Base-by-base conservation (phyloP, 2,888 invertebrate genomes). In the Halocaridina rubra region DNA sequence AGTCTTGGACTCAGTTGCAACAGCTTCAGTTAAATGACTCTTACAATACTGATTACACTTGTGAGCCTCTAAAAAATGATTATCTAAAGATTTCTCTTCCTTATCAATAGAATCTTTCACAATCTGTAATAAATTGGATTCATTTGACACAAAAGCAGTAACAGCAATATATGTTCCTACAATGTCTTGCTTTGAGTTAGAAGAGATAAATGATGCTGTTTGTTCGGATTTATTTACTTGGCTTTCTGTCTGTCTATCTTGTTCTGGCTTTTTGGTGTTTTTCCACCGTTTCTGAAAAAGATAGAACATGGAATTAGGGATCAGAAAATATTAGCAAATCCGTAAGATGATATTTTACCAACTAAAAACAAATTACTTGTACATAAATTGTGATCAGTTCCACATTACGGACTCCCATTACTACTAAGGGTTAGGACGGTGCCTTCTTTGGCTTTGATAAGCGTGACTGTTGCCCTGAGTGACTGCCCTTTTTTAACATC, bases 71-170 rank as follows among this genome's bases (percentile, higher is more conserved):
- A 24, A 3, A 53, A n/a, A 27, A 27, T 53, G 16, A 4, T 30
- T 30, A 0, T 39, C 27, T 19, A 4, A 10, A 10, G 59, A n/a
- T 5, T 59, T n/a, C 1, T 7, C 33, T 29, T 74, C 39, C 27
- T 19, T 33, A 24, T 39, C 29, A 7, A 39, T 39, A 24, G 39
- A 46, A 39, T 24, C 16, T n/a, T 29, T 71, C 16, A 82, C 71
- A 7, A 82, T 27, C 32, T 77, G 30, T 5, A 71, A 39, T 13
- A 82, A 57, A 61, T 82, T 46, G 16, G 78, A 72, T 13, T 82
- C 71, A 16, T 82, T 78, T 10, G 82, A 78, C 39, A 82, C 33
- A 59, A 82, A 82, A 19, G 46, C 74, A n/a, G 82, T 82, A 10
- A 82, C 19, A 7, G 71, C 82, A 29, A 78, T 59, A 30, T 77